Base-by-base conservation (phyloP, 2,888 invertebrate genomes). In the Meloe dianella region DNA sequence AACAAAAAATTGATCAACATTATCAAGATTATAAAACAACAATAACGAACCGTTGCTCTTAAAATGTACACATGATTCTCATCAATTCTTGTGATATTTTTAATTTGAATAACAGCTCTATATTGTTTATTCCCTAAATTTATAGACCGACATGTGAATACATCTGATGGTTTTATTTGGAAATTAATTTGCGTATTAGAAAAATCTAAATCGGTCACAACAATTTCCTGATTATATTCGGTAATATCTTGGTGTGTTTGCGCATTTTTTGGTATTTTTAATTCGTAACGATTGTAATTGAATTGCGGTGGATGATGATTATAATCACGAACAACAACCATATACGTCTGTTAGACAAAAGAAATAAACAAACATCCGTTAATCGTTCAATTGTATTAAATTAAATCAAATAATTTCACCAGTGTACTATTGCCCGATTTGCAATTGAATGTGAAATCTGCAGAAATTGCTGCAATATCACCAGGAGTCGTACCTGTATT, bases 121-220 rank as follows among this genome's bases (percentile, higher is more conserved):
- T 76, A 77, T 1, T 54, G 27, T 65, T 78, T 78, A 9, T 69
- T 69, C 1, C 58, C 58, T 17, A 58, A 30, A 32, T 20, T 56
- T 35, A 7, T 47, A 24, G 24, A 30, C 60, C 35, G 51, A 61
- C 6, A 27, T n/a, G 9, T 69, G 64, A 0, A 61, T 60, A 10
- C 78, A 65, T 79, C 73, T 2, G 71, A 72, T 1, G 77, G 74
- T 30, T 63, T 57, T 7, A 80, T 69, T 7, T 66, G 59, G 63
- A 79, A 79, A 9, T 54, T 71, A n/a, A 82, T 61, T 1, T 64
- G 22, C 24, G 69, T 72, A 56, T 86, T 88, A 0, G 87, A 86
- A 10, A 88, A 83, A 75, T 88, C 88, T 30, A 86, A 82, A 74
- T 88, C 88, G 71, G 83, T 80, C 0, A 84, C 87, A 57, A 75